Percentiles rank a stretch among this genome's conserved stretches.
Evolutionary conservation across 2,113 vertebrate species (phyloP).

Genomic region (Dipodomys merriami): DNA sequence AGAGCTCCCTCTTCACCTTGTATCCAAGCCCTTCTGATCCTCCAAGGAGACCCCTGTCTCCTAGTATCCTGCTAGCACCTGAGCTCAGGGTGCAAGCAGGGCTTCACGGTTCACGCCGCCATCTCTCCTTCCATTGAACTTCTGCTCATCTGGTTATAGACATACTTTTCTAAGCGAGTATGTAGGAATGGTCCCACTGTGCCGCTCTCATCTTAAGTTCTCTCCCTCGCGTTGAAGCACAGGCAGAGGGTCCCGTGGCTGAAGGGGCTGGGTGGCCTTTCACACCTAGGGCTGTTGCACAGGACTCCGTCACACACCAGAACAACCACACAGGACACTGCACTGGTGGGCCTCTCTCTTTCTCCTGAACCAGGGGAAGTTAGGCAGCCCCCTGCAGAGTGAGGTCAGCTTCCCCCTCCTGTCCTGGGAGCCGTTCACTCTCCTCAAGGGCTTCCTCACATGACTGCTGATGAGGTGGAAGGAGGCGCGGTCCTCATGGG

Average conservation of each 20-base stretch:
- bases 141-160: neutral
- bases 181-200: neutral
- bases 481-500: accelerated
- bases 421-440: accelerated
- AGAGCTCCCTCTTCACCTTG: accelerated
- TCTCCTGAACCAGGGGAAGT: accelerated
- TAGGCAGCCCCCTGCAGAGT: too few relatives aligned
- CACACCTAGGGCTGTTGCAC: too few relatives aligned
- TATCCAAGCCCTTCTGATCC: neutral
- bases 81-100: accelerated
- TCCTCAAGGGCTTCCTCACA: too few relatives aligned
- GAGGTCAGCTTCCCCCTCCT: accelerated
- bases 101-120: neutral
- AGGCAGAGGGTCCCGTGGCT: too few relatives aligned
- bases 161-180: neutral
- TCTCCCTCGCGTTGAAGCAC: too few relatives aligned
- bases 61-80: neutral
- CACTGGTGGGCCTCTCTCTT: too few relatives aligned
- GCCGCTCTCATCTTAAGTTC: neutral
- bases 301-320: too few relatives aligned
- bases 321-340: too few relatives aligned
- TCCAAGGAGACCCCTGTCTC: neutral
- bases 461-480: neutral
- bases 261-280: too few relatives aligned
- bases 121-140: neutral